These are phyloP conservation scores for Mesochorus sp. DNA, from an alignment of 2,888 invertebrate genomes.

Conservation along the genomic window DNA sequence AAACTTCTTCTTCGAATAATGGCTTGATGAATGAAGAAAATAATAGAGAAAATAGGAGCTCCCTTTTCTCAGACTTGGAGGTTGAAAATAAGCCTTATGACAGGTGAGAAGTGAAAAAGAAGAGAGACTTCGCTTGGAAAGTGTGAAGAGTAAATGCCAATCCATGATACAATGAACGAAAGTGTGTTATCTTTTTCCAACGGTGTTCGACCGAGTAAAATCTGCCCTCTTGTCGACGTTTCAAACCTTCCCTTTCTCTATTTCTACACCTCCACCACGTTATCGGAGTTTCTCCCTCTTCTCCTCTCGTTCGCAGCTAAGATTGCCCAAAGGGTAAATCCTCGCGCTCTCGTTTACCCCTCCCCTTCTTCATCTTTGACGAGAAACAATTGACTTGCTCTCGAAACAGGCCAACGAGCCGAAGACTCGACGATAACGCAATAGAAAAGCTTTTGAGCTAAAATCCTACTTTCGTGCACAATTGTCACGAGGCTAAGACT, in stretches of 20 bases:
- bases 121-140: constrained; percentile 4
- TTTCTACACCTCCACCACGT: constrained; percentile 10
- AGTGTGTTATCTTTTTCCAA: constrained; percentile 10
- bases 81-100: constrained; percentile 41
- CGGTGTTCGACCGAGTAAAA: constrained; percentile 37
- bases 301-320: constrained; percentile 29
- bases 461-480: constrained; percentile 26
- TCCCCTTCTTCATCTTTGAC: constrained; percentile 54
- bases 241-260: neutral
- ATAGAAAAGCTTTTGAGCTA: constrained; percentile 25
- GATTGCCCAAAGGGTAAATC: constrained; percentile 31
- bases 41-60: constrained; percentile 45
- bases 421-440: neutral
- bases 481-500: constrained; percentile 41
- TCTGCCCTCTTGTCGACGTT: constrained; percentile 48
- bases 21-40: constrained; percentile 48
- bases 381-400: constrained; percentile 60
- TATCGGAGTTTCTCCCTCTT: constrained; percentile 35
- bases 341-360: constrained; percentile 29
- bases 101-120: neutral
- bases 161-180: constrained; percentile 47
- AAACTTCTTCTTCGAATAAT: constrained; percentile 14
- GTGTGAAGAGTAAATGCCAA: constrained; percentile 43
- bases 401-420: constrained; percentile 40
- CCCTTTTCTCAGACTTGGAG: constrained; percentile 11